A percentile compares a stretch with the other conserved stretches of the same genome.
Conservation (phyloP, 2,113 vertebrate species). For the Oenanthe oenanthe region DNA sequence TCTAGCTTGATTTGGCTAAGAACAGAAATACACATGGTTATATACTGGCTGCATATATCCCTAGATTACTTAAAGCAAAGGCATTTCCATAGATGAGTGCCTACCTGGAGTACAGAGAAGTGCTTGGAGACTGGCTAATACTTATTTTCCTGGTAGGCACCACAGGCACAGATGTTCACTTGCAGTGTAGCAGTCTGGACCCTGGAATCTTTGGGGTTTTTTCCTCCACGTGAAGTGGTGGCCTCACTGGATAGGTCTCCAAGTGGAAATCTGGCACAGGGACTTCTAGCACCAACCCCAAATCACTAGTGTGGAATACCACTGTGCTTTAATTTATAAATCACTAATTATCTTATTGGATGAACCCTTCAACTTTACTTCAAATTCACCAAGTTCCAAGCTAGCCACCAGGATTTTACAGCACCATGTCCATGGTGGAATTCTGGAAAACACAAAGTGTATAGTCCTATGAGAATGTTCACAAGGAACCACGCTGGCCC, state of each 20-base stretch:
- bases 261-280: not conserved
- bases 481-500: not conserved
- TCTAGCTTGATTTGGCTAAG: not conserved
- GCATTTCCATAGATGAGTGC: not conserved
- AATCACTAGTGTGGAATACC: not conserved
- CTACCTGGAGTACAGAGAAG: not conserved
- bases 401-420: not conserved
- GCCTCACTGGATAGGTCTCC: not conserved
- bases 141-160: not conserved
- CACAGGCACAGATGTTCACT: not conserved
- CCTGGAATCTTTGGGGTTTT: not conserved
- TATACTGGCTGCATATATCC: not conserved
- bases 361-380: not conserved
- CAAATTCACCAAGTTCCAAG: not conserved
- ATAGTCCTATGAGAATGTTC: fast-evolving
- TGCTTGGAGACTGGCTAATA: not conserved
- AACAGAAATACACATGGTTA: fast-evolving
- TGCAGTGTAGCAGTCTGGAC: not conserved
- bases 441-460: not conserved
- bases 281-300: not conserved
- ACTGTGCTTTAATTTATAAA: not conserved
- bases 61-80: not conserved
- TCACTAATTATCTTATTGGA: not conserved
- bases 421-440: fast-evolving
- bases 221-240: not conserved